Percentiles rank a stretch among this genome's conserved stretches.
Evolutionary conservation across 2,888 invertebrate species (phyloP).

Genomic region (Dynastes grantii): DNA sequence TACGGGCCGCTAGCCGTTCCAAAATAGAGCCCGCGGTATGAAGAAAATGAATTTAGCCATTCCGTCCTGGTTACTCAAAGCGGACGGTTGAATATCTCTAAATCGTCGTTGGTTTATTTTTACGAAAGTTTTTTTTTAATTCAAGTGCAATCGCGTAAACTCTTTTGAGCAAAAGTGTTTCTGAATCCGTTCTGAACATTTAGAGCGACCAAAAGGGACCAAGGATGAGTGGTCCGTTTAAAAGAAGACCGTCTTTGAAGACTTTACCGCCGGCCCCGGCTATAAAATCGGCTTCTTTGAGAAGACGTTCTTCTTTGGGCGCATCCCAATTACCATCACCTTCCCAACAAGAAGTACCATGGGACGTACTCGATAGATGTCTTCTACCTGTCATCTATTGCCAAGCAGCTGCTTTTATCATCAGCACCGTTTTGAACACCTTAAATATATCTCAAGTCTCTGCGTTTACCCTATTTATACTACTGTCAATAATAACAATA

Average conservation of each 20-base stretch:
- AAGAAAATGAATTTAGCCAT: conserved; percentile 57
- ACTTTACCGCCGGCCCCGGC: conserved; percentile 67
- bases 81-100: conserved; percentile 46
- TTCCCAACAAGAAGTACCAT: conserved; percentile 76
- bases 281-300: conserved; percentile 71
- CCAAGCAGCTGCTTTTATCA: conserved; percentile 84
- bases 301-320: conserved; percentile 66
- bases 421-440: conserved; percentile 81
- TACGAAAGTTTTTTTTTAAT: not conserved
- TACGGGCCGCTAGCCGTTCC: conserved; percentile 52
- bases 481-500: conserved; percentile 82
- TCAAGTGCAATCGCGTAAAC: conserved; percentile 15
- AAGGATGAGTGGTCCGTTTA: conserved; percentile 69
- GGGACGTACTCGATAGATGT: conserved; percentile 81
- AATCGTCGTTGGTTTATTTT: conserved; percentile 18
- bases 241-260: conserved; percentile 68
- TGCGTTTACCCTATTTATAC: conserved; percentile 84
- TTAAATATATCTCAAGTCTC: conserved; percentile 84
- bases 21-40: conserved; percentile 56
- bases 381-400: conserved; percentile 85
- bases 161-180: conserved; percentile 1
- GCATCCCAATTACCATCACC: conserved; percentile 75
- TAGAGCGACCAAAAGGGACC: conserved; percentile 8
- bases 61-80: conserved; percentile 54
- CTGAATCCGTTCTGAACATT: not conserved